These are phyloP conservation scores for Globia sparganii DNA, from an alignment of 2,888 invertebrate genomes.

Conservation along the genomic window DNA sequence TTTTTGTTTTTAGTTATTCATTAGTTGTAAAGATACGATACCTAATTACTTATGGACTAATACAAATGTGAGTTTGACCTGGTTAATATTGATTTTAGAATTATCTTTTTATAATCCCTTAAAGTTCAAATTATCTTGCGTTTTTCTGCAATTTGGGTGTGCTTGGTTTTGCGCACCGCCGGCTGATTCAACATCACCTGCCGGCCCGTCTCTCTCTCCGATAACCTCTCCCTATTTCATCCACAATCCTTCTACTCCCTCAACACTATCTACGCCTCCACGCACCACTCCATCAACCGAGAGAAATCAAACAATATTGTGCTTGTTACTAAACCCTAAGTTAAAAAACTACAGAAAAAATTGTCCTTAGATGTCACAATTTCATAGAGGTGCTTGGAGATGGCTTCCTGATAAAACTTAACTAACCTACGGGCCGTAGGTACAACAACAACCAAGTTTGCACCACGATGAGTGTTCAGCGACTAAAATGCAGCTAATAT, in stretches of 20 bases:
- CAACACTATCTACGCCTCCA: not conserved
- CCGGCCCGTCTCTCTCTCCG: not conserved
- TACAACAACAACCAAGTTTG: not conserved
- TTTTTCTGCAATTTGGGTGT: too few species aligned
- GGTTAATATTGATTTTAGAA: too few species aligned
- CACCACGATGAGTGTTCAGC: not conserved
- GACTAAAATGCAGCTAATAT: not conserved
- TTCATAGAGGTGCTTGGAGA: not conserved
- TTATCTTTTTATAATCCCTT: too few species aligned
- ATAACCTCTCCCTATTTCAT: too few species aligned
- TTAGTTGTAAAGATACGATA: too few species aligned
- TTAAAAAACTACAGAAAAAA: not conserved
- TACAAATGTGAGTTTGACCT: too few species aligned
- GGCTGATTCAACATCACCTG: not conserved
- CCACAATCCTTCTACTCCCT: too few species aligned
- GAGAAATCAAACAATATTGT: not conserved
- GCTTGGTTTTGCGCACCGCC: not conserved
- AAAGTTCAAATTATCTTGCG: too few species aligned
- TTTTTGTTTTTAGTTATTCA: too few species aligned
- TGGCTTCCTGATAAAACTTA: not conserved
- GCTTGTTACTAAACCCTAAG: too few species aligned
- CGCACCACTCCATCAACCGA: not conserved
- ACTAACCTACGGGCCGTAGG: not conserved
- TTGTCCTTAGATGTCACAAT: not conserved
- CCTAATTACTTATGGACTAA: too few species aligned